Percentiles rank a stretch among this genome's conserved stretches.
phyloP scores from a whole-genome alignment of 2,888 invertebrate species.

The Coenonympha arcania region DNA sequence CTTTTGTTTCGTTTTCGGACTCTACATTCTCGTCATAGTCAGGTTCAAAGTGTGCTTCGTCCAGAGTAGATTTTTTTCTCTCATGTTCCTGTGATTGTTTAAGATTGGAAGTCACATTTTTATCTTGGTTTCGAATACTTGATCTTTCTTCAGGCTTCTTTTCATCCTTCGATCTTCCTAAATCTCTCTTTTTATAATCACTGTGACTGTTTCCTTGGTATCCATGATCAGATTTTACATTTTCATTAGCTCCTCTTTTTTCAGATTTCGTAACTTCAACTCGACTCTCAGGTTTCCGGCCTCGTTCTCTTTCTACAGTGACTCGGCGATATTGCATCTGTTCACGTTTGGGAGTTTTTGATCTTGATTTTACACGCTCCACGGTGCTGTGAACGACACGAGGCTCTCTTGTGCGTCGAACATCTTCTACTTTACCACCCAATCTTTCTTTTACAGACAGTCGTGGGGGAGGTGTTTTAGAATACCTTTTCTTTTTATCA shows the following conservation, averaged over 20 bases:
- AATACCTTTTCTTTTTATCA: conserved; percentile 58
- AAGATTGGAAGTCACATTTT: conserved; percentile 67
- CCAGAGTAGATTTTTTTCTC: conserved; percentile 78
- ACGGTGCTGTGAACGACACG: conserved; percentile 71
- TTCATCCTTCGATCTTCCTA: conserved; percentile 33
- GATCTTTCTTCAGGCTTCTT: conserved; percentile 33
- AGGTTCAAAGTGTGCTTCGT: conserved; percentile 83
- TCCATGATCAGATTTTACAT: conserved; percentile 42
- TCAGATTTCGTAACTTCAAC: conserved; percentile 44
- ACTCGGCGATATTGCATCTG: conserved; percentile 63
- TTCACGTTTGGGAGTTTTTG: conserved; percentile 68
- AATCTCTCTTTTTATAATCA: conserved; percentile 43
- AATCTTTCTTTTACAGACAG: conserved; percentile 85
- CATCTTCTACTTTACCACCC: conserved; percentile 82
- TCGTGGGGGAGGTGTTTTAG: conserved; percentile 75
- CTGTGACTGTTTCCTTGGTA: conserved; percentile 38
- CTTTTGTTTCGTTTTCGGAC: conserved; percentile 77
- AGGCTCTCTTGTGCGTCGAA: conserved; percentile 69
- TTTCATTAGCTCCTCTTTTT: conserved; percentile 41
- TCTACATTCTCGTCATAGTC: conserved; percentile 79
- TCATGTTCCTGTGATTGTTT: conserved; percentile 63
- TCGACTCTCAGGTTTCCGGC: conserved; percentile 52
- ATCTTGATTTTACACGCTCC: conserved; percentile 71
- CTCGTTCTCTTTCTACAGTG: conserved; percentile 64
- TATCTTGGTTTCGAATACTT: conserved; percentile 19